phyloP scores from a whole-genome alignment of 1,140 invertebrate species.

The Frieseomelitta varia region DNA sequence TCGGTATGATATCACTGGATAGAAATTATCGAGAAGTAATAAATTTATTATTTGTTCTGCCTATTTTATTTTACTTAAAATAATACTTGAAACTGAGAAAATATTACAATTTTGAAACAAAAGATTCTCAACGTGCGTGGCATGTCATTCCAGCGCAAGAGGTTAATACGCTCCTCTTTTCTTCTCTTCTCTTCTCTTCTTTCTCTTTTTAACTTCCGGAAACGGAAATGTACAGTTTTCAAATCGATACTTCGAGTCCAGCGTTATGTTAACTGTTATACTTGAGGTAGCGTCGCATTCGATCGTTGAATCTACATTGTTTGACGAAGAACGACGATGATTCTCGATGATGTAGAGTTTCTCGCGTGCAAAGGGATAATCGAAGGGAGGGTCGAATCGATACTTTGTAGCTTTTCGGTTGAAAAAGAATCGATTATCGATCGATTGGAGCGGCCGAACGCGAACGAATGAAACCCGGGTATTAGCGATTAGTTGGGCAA shows the following conservation, averaged over 20 bases:
- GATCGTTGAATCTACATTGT: background rate
- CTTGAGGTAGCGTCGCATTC: background rate
- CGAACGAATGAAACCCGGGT: constrained; percentile 14
- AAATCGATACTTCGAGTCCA: background rate
- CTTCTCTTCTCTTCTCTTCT: background rate
- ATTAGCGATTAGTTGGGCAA: constrained; percentile 24
- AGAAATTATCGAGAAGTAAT: too few species aligned
- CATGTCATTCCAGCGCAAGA: too few species aligned
- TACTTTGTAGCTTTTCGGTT: too few species aligned
- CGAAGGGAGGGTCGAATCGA: background rate
- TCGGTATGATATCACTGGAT: too few species aligned
- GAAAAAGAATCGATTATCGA: background rate
- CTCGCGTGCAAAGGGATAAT: background rate
- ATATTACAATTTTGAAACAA: too few species aligned
- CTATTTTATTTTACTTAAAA: too few species aligned
- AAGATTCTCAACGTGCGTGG: too few species aligned
- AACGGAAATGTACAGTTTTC: background rate
- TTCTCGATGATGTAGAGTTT: background rate
- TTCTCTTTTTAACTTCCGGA: constrained; percentile 12
- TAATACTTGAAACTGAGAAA: too few species aligned
- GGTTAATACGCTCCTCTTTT: background rate
- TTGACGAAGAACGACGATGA: background rate
- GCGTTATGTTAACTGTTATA: background rate
- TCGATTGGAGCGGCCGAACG: background rate
- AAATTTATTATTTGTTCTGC: too few species aligned